Evolutionary conservation across 2,888 invertebrate genomes (phyloP).

Genomic region (Pseudanteris insignis): DNA sequence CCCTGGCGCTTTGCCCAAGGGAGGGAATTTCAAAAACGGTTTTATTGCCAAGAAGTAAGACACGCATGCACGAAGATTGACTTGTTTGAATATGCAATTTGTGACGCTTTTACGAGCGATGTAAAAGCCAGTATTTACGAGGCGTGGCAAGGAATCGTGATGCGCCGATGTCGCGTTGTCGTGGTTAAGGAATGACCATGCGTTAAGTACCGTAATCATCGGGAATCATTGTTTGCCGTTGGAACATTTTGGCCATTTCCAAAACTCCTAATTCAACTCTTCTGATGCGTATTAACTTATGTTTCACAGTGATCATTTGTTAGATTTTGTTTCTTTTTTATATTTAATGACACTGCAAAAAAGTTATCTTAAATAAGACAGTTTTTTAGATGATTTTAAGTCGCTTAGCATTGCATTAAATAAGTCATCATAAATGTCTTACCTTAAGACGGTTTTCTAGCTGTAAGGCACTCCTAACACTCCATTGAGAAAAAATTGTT

Average conservation of each 20-base stretch:
- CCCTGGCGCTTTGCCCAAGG: background rate
- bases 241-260: conserved; percentile 7
- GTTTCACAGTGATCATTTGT: too few species aligned
- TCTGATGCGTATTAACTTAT: too few species aligned
- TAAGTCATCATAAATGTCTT: too few species aligned
- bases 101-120: conserved; percentile 44
- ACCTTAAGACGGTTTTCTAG: too few species aligned
- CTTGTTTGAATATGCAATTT: conserved; percentile 46
- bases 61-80: conserved; percentile 39
- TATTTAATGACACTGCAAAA: too few species aligned
- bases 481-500: too few species aligned
- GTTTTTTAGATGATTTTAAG: too few species aligned
- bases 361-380: too few species aligned
- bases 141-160: conserved; percentile 31
- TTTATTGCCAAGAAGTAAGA: conserved; percentile 41
- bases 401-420: too few species aligned
- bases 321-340: too few species aligned
- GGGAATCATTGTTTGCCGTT: conserved; percentile 28
- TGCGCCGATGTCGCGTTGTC: conserved; percentile 30
- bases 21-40: conserved; percentile 28
- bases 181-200: conserved; percentile 30
- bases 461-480: too few species aligned
- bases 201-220: conserved; percentile 37
- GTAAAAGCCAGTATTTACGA: conserved; percentile 42
- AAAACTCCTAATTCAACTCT: too few species aligned